Evolutionary conservation across 2,797 vertebrate genomes (phyloP).

Genomic region (Emydoidea blandingii): DNA sequence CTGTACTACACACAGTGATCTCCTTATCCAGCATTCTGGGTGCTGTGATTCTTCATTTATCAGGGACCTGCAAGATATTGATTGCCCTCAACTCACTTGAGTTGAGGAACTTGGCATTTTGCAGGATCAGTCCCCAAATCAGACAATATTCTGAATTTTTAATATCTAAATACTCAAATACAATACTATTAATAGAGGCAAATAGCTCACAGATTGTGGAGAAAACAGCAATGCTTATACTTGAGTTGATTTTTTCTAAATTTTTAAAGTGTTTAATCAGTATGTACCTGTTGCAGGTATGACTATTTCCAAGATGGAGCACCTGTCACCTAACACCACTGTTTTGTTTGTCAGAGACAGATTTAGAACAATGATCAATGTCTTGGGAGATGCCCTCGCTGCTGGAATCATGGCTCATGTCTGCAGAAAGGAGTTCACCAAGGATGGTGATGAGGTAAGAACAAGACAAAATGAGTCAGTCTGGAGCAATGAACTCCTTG

Average conservation of each 20-base stretch:
- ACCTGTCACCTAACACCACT: neutral
- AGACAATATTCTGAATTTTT: neutral
- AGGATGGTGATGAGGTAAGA: slow-evolving; percentile 90
- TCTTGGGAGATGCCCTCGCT: slow-evolving; percentile 95
- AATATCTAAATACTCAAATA: neutral
- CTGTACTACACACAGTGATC: neutral
- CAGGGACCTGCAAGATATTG: neutral
- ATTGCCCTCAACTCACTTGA: neutral
- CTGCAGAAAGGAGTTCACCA: slow-evolving; percentile 96
- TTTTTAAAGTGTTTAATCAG: neutral
- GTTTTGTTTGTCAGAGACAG: slow-evolving; percentile 87
- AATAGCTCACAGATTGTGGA: neutral
- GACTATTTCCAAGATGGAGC: neutral
- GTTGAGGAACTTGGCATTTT: neutral
- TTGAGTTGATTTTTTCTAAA: neutral
- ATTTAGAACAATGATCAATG: slow-evolving; percentile 98
- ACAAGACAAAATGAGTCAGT: neutral
- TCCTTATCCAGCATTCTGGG: neutral
- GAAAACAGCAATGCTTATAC: neutral
- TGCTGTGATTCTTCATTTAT: neutral
- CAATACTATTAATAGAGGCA: neutral
- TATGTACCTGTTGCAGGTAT: neutral
- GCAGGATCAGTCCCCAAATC: neutral
- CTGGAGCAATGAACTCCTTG: accelerated
- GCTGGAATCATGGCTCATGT: slow-evolving; percentile 98